Evolutionary conservation across 2,113 vertebrate genomes (phyloP).

Genomic region (Elephas maximus): DNA sequence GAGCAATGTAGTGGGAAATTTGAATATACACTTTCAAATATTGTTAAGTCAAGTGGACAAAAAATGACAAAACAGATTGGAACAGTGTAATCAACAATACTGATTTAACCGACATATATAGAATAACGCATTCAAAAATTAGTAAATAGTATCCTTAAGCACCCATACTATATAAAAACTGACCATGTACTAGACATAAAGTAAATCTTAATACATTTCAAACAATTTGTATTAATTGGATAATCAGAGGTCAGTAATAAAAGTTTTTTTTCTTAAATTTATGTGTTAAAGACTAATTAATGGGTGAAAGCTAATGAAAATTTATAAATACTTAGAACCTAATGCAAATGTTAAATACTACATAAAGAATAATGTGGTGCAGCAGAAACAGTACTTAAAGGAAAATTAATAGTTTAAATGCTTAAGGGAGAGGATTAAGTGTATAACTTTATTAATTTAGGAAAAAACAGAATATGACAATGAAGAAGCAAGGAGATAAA

Average conservation of each 20-base stretch:
- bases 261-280: background rate
- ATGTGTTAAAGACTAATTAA: conserved; percentile 3
- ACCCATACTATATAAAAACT: background rate
- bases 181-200: background rate
- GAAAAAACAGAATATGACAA: background rate
- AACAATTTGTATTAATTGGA: conserved; percentile 2
- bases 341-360: background rate
- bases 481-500: background rate
- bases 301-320: background rate
- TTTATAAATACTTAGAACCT: background rate
- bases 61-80: background rate
- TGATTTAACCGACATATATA: background rate
- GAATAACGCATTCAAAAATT: background rate
- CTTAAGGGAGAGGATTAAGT: background rate
- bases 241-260: background rate
- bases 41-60: background rate
- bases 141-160: background rate
- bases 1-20: background rate
- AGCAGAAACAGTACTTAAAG: background rate
- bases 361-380: background rate
- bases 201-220: conserved; percentile 16
- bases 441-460: background rate
- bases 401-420: background rate
- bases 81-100: background rate
- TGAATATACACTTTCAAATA: background rate